phyloP scores from a whole-genome alignment of 2,113 vertebrate genomes.

The Lepisosteus osseus region DNA sequence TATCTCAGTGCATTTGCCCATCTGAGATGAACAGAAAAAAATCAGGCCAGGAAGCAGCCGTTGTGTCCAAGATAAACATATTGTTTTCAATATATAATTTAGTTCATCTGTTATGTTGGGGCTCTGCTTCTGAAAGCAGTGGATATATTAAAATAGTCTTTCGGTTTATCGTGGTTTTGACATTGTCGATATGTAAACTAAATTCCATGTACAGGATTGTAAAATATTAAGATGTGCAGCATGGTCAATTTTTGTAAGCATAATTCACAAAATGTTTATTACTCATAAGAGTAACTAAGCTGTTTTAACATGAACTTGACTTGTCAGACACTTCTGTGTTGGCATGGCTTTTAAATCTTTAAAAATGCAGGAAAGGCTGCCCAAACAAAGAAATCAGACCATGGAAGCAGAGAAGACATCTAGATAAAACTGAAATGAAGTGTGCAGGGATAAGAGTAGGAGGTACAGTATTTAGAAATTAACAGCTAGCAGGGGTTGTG shows the following conservation, averaged over 20 bases:
- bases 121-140: too few relatives aligned
- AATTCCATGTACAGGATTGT: too few relatives aligned
- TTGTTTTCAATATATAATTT: too few relatives aligned
- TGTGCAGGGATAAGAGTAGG: conserved; percentile 22
- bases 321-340: conserved; percentile 48
- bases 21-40: too few relatives aligned
- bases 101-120: too few relatives aligned
- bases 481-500: conserved; percentile 41
- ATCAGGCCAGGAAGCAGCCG: too few relatives aligned
- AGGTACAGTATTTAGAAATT: conserved; percentile 44
- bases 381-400: conserved; percentile 41
- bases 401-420: conserved; percentile 12
- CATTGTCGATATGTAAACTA: too few relatives aligned
- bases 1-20: too few relatives aligned
- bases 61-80: too few relatives aligned
- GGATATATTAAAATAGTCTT: too few relatives aligned
- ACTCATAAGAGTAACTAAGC: conserved; percentile 31
- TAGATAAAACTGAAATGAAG: conserved; percentile 15
- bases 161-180: too few relatives aligned
- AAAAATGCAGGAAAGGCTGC: conserved; percentile 36
- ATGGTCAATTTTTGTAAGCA: conserved; percentile 13
- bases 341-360: conserved; percentile 45
- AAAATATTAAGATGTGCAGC: too few relatives aligned
- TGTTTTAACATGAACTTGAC: conserved; percentile 45
- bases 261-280: conserved; percentile 32